These are phyloP conservation scores for Darevskia mixta DNA, from an alignment of 2,797 vertebrate species.

Conservation along the genomic window DNA sequence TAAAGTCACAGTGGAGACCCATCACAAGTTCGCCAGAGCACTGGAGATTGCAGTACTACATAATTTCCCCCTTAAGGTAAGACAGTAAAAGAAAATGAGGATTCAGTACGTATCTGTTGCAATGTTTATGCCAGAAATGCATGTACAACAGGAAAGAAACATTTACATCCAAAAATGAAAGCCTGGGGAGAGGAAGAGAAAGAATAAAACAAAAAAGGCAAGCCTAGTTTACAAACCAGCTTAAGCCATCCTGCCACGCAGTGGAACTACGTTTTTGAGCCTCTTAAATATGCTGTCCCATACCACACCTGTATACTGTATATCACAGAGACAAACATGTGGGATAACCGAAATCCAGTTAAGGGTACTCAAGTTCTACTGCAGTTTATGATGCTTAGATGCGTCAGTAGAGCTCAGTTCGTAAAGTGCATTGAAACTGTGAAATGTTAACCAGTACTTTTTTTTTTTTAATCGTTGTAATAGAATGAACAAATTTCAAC, in stretches of 20 bases:
- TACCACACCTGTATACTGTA: background rate
- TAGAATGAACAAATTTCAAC: background rate
- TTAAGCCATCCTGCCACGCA: background rate
- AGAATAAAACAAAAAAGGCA: conserved; percentile 23
- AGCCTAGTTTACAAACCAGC: conserved; percentile 45
- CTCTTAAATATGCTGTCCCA: background rate
- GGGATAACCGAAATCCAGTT: background rate
- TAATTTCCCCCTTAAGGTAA: conserved; percentile 48
- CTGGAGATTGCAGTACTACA: conserved; percentile 10
- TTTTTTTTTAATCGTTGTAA: conserved; percentile 14
- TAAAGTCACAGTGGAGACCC: background rate
- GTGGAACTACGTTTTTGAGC: background rate
- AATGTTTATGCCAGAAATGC: conserved; percentile 33
- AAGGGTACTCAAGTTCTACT: background rate
- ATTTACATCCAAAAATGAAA: conserved; percentile 33
- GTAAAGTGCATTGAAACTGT: background rate
- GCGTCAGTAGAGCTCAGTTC: background rate
- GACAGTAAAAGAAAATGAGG: conserved; percentile 38
- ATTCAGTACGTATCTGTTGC: conserved; percentile 50
- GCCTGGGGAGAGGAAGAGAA: background rate
- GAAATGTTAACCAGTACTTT: background rate
- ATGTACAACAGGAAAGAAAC: conserved; percentile 17
- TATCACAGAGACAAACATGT: background rate
- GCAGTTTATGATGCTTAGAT: background rate
- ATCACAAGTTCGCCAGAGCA: conserved; percentile 10